Conservation (phyloP, 2,888 invertebrate species). For the Pachymerium ferrugineum region DNA sequence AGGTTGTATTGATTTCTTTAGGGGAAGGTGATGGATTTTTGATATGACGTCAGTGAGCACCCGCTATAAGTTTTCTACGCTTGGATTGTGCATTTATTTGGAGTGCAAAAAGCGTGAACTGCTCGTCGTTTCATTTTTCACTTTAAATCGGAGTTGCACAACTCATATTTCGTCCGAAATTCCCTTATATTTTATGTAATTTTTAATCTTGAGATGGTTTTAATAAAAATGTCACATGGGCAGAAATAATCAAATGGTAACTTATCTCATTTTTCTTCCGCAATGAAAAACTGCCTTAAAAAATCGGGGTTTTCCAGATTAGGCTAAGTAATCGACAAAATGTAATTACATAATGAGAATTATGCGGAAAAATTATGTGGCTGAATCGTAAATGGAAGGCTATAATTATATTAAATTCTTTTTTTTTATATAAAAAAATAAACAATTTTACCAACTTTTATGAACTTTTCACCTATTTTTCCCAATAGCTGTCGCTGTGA, state of each 20-base stretch:
- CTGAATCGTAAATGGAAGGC: no score
- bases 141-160: slow-evolving; percentile 14
- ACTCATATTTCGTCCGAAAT: neutral
- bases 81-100: slow-evolving; percentile 18
- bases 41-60: neutral
- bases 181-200: neutral
- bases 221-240: slow-evolving; percentile 6
- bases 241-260: neutral
- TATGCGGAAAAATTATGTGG: no score
- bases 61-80: slow-evolving; percentile 1
- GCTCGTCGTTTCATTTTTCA: slow-evolving; percentile 18
- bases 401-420: no score
- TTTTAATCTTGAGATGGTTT: slow-evolving; percentile 5
- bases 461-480: slow-evolving; percentile 18
- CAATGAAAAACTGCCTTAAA: no score
- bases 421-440: no score
- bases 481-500: neutral
- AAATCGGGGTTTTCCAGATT: no score
- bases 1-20: neutral
- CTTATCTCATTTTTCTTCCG: neutral
- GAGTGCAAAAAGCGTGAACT: slow-evolving; percentile 15
- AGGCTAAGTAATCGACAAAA: no score
- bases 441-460: neutral
- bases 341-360: no score
- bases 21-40: neutral